Base-by-base conservation (phyloP, 2,888 invertebrate species). In the Celastrina argiolus region DNA sequence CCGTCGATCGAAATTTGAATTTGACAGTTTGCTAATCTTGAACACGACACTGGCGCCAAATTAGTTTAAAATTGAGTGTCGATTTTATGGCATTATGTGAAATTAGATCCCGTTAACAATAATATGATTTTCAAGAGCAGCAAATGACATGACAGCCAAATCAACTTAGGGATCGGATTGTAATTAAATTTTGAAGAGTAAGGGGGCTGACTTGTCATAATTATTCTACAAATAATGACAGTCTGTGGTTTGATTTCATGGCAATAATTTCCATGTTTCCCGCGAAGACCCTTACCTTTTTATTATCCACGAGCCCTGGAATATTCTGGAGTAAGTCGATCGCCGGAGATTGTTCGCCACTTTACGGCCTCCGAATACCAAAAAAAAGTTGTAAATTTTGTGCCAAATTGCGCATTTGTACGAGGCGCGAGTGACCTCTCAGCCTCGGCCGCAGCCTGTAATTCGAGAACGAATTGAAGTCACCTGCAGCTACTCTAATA, bases 371-470 rank as follows among this genome's bases (percentile, higher is more conserved):
- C 79, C 80, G 74, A 74, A 81, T 78, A 79, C 77, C 76, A 82
- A 81, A 85, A 87, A 87, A 87, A 87, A 86, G 86, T 88, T 88
- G 88, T 89, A 89, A 88, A 88, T 88, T 89, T 85, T 81, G 82
- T 81, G 75, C 80, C 83, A 84, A 88, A 89, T 87, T 83, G 85
- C 80, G 81, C 85, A 81, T 87, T 88, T 87, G 85, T 88, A 84
- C 87, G 81, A 7, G 81, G 83, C 83, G 68, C 79, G 73, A 82
- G 82, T 88, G 87, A 87, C 87, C 88, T 81, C 82, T 66, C 58
- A 56, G 67, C 69, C 77, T 79, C 80, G 78, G 79, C 79, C 80
- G 78, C 77, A 74, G 75, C 74, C 78, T 74, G 79, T 84, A 81
- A 81, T 84, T 80, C 76, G 75, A 73, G 72, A 72, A 76, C 76